Evolutionary conservation across 2,797 vertebrate genomes (phyloP).

Genomic region (Catamblyrhynchus diadema): DNA sequence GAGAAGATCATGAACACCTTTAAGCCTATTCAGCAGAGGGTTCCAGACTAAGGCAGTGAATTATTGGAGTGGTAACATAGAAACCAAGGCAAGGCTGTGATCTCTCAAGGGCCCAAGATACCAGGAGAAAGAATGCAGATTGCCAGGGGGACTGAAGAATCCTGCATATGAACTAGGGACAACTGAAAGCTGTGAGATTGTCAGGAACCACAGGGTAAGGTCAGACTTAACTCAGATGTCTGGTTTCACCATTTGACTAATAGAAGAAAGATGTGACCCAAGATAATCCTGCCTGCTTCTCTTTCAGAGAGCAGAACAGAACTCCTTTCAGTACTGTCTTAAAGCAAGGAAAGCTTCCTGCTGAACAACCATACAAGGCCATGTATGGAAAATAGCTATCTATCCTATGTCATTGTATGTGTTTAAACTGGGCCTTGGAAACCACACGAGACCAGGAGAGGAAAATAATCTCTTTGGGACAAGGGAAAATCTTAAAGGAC

Average conservation of each 20-base stretch:
- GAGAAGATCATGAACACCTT: neutral
- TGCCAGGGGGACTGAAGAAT: constrained; percentile 19
- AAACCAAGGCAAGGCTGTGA: neutral
- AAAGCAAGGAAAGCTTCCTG: constrained; percentile 13
- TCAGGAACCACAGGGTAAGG: constrained; percentile 25
- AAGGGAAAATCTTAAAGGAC: neutral
- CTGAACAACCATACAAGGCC: neutral
- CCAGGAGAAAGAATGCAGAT: constrained; percentile 3
- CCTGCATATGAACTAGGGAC: constrained; percentile 21
- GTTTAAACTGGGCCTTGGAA: constrained; percentile 51
- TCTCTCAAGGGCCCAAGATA: neutral
- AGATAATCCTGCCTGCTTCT: constrained; percentile 34
- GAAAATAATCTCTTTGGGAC: constrained; percentile 12
- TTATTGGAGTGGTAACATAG: neutral
- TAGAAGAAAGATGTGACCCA: constrained; percentile 43
- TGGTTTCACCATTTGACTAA: constrained; percentile 37
- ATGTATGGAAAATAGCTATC: constrained; percentile 43
- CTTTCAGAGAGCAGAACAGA: neutral
- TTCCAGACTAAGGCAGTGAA: neutral
- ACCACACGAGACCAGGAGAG: neutral
- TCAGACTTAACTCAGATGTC: constrained; percentile 42
- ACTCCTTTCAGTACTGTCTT: neutral
- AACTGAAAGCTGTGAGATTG: constrained; percentile 3
- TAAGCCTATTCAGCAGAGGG: neutral
- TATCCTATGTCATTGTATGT: constrained; percentile 53